Conservation (phyloP, 92 coral and sea anemone species). For the Zoanthus sociatus region DNA sequence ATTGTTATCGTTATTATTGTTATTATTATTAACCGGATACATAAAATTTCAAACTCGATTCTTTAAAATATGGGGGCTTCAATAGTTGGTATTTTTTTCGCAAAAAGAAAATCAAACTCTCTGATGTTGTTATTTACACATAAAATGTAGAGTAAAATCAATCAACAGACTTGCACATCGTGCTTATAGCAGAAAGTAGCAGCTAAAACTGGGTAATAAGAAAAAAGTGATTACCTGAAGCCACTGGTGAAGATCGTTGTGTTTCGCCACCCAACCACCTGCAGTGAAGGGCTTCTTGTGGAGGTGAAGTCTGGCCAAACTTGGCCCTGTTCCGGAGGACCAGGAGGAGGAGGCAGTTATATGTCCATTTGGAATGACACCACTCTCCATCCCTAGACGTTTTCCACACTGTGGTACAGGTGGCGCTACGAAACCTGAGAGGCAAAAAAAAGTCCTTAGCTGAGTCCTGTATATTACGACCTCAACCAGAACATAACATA, state of each 20-base stretch:
- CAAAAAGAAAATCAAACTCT: too few relatives aligned
- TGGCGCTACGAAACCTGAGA: slow-evolving; percentile 14
- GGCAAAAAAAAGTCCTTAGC: not conserved
- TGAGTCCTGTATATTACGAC: not conserved
- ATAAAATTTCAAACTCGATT: too few relatives aligned
- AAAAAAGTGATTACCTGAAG: slow-evolving; percentile 62
- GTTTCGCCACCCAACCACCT: slow-evolving; percentile 70
- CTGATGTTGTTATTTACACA: too few relatives aligned
- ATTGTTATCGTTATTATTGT: too few relatives aligned
- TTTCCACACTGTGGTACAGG: slow-evolving; percentile 35
- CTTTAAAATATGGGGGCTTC: too few relatives aligned
- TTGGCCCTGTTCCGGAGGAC: slow-evolving; percentile 62
- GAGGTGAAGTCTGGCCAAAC: slow-evolving; percentile 69
- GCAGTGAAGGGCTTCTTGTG: slow-evolving; percentile 31
- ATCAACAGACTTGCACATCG: too few relatives aligned
- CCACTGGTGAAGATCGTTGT: slow-evolving; percentile 50
- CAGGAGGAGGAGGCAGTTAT: slow-evolving; percentile 64
- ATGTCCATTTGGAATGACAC: slow-evolving; percentile 61
- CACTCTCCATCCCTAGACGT: slow-evolving; percentile 70
- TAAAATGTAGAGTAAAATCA: too few relatives aligned
- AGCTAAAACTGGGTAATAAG: too few relatives aligned
- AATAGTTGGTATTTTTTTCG: too few relatives aligned
- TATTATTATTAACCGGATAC: too few relatives aligned
- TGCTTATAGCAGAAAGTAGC: too few relatives aligned
- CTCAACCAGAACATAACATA: too few relatives aligned